Base-by-base conservation (phyloP, 1,140 invertebrate genomes). In the Parapsyche elsis region DNA sequence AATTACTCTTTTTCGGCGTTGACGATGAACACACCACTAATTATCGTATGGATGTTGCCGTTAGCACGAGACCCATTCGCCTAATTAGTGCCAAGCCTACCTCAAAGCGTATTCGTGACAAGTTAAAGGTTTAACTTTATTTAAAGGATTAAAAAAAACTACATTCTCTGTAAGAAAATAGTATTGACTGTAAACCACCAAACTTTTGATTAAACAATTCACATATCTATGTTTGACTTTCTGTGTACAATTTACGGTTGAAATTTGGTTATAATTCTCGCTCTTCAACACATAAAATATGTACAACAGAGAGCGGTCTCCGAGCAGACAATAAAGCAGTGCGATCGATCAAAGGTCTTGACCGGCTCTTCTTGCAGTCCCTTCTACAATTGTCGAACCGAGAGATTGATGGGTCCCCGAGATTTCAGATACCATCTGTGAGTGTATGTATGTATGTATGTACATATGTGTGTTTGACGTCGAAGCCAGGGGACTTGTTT, bases 301-400 rank as follows among this genome's bases (percentile, higher is more conserved):
- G n/a, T n/a, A 74, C 24, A 59, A 38, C 12, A 26, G 12, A 38
- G 30, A 30, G 12, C 26, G 70, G 70, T 45, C 70, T 12, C 70
- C 26, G n/a, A 26, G 19, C 70, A 53, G 16, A 71, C 70, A 71
- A 74, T 49, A 74, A 49, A 75, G 24, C 53, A 46, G 73, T 19
- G 7, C 73, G 12, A 75, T 75, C 46, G 73, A 75, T 75, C 73
- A 75, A 75, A 59, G 53, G 73, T 57, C 73, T 24, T 71, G 70
- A 67, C 61, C 61, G 61, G 21, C 12, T 16, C 24, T 67, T 23
- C 21, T 67, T 67, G n/a, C 10, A 16, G 21, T 73, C 38, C 71
- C 26, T 46, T n/a, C 30, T 16, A 19, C 71, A 73, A 73, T 73
- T 73, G 71, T 49, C 71, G 38, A 73, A 49, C 14, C 5, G 14